These are phyloP conservation scores for Microtus oregoni DNA, from an alignment of 2,113 vertebrate species.

Conservation along the genomic window DNA sequence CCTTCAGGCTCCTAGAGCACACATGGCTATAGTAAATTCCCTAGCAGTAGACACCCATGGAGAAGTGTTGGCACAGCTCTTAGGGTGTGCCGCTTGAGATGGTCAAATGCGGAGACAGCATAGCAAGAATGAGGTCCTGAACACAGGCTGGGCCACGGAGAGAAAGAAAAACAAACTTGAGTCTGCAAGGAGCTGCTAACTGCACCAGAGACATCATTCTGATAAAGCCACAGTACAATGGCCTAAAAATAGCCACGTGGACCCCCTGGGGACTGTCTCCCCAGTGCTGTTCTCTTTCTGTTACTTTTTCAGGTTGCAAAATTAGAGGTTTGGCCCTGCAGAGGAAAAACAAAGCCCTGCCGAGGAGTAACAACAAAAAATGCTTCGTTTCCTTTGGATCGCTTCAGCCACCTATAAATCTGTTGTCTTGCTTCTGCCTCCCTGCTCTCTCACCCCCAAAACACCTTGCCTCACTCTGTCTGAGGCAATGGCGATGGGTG, in stretches of 20 bases:
- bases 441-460: constrained; percentile 22
- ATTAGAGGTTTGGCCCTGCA: constrained; percentile 48
- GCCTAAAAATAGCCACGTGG: constrained; percentile 66
- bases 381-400: constrained; percentile 72
- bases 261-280: not conserved
- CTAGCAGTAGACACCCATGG: not conserved
- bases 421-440: not conserved
- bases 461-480: not conserved
- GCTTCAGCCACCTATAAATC: constrained; percentile 65
- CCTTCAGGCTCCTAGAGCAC: not conserved
- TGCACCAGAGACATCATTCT: constrained; percentile 32
- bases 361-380: constrained; percentile 50
- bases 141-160: not conserved
- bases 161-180: constrained; percentile 56
- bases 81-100: not conserved
- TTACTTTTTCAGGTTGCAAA: constrained; percentile 72
- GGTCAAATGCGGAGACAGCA: constrained; percentile 24
- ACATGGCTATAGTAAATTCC: too few species aligned
- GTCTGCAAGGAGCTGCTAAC: not conserved
- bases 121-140: constrained; percentile 35
- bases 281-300: constrained; percentile 49
- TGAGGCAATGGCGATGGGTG: not conserved
- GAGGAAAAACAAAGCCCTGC: constrained; percentile 61
- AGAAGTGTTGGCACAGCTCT: not conserved
- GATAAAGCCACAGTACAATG: not conserved